Evolutionary conservation across 2,888 invertebrate species (phyloP).

Genomic region (Trypoxylon attenuatum): DNA sequence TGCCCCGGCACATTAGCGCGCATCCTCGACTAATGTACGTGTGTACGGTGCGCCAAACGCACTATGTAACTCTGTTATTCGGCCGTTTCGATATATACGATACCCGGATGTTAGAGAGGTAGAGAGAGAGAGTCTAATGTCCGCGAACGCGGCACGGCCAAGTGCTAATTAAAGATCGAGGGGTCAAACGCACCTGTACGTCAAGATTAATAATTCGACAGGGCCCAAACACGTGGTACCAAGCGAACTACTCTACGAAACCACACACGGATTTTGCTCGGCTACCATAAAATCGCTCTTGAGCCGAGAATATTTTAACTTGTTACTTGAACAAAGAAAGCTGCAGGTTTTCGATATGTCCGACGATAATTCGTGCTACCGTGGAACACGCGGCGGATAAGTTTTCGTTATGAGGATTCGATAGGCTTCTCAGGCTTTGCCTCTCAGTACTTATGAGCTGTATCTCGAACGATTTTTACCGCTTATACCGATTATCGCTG

Average conservation of each 20-base stretch:
- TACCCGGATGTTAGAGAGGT: not conserved
- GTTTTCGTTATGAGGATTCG: constrained; percentile 1
- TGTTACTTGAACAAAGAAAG: too few relatives aligned
- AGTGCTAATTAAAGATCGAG: constrained; percentile 37
- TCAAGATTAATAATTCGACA: constrained; percentile 43
- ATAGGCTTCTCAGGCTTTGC: constrained; percentile 8
- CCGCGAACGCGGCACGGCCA: not conserved
- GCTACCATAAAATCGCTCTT: constrained; percentile 3
- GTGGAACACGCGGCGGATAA: constrained; percentile 5
- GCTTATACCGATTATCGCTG: too few relatives aligned
- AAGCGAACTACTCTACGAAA: not conserved
- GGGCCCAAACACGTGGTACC: not conserved
- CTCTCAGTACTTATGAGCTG: constrained; percentile 12
- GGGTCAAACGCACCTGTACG: constrained; percentile 34
- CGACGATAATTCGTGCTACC: constrained; percentile 42
- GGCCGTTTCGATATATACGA: not conserved
- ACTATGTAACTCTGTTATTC: not conserved
- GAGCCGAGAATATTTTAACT: constrained; percentile 33
- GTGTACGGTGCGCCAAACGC: not conserved
- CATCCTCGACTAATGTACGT: not conserved
- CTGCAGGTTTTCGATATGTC: constrained; percentile 31
- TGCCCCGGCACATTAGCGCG: not conserved
- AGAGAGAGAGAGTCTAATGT: constrained; percentile 2
- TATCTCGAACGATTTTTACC: constrained; percentile 8
- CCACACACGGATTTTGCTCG: not conserved